A percentile compares a stretch with the other conserved stretches of the same genome.
These are phyloP conservation scores for Lates calcarifer DNA, from an alignment of 2,113 vertebrate species.

Conservation along the genomic window DNA sequence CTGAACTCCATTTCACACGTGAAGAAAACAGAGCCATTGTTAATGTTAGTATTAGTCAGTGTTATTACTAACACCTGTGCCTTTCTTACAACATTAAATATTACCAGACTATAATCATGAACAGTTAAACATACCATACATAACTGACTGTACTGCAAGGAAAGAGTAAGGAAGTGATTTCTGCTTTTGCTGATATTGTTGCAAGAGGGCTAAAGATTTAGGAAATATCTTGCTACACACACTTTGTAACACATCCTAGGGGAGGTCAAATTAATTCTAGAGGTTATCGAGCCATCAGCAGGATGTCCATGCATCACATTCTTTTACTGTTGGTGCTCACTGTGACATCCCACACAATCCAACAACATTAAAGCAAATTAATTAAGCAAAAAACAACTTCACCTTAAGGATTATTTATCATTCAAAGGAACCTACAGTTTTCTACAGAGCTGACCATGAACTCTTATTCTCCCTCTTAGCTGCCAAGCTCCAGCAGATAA, in stretches of 20 bases:
- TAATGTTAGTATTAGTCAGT: too few relatives aligned
- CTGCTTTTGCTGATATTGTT: not conserved
- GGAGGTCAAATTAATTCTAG: slow-evolving; percentile 28
- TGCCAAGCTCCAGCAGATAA: not conserved
- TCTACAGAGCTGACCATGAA: not conserved
- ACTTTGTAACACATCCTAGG: not conserved
- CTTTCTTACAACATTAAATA: not conserved
- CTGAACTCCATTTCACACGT: too few relatives aligned
- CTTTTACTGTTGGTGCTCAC: not conserved
- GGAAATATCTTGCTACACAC: not conserved
- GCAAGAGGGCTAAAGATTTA: slow-evolving; percentile 3
- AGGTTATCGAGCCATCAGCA: slow-evolving; percentile 25
- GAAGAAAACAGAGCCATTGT: too few relatives aligned
- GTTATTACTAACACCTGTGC: too few relatives aligned
- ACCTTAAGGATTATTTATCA: not conserved
- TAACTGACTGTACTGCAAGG: not conserved
- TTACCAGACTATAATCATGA: not conserved
- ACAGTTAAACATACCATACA: not conserved
- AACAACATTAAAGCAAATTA: slow-evolving; percentile 29
- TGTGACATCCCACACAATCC: slow-evolving; percentile 7
- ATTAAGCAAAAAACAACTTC: slow-evolving; percentile 3
- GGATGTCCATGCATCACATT: slow-evolving; percentile 9
- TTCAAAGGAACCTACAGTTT: not conserved
- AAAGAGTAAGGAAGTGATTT: not conserved
- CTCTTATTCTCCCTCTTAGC: not conserved